Conservation (phyloP, 1,140 invertebrate genomes). For the Dreissena polymorpha region DNA sequence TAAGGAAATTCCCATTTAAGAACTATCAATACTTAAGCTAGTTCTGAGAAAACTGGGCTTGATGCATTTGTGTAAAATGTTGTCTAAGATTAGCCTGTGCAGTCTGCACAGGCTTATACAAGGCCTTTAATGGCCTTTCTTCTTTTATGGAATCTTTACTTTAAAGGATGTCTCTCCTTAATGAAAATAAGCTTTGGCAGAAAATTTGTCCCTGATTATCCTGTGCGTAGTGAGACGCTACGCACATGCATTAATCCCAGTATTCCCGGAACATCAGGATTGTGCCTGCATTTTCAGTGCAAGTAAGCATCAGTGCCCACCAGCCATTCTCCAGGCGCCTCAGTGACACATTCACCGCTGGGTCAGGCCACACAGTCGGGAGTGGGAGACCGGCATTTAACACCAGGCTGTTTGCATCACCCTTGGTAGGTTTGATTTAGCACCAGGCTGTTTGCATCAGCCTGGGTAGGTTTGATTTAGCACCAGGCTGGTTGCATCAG, state of each 20-base stretch:
- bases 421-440: conserved; percentile 23
- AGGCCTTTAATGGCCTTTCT: no score
- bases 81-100: no score
- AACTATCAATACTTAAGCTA: no score
- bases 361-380: conserved; percentile 25
- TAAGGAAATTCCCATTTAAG: no score
- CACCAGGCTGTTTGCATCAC: conserved; percentile 62
- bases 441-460: not conserved
- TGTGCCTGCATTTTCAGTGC: conserved; percentile 42
- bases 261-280: conserved; percentile 6
- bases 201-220: no score
- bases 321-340: conserved; percentile 26
- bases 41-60: no score
- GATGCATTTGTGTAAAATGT: no score
- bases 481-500: not conserved
- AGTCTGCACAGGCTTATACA: no score
- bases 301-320: conserved; percentile 23
- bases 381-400: conserved; percentile 63
- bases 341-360: conserved; percentile 16
- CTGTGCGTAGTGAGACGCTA: not conserved
- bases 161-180: no score
- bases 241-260: no score
- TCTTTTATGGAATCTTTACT: no score
- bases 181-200: no score
- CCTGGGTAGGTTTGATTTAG: not conserved